phyloP scores from a whole-genome alignment of 2,797 vertebrate species.

The Lophotriccus pileatus region DNA sequence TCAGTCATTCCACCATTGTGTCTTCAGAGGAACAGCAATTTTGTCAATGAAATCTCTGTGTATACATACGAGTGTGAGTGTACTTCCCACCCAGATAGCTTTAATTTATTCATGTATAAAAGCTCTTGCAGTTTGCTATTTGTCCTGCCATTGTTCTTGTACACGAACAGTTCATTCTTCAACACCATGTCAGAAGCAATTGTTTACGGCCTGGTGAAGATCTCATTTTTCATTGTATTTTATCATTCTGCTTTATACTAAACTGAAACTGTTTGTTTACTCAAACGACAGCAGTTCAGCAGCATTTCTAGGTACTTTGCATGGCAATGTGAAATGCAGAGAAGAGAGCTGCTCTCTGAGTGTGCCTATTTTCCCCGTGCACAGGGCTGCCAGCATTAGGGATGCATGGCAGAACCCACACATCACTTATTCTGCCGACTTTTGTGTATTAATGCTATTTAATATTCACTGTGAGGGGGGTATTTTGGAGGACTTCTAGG shows the following conservation, averaged over 20 bases:
- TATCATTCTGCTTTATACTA: background rate
- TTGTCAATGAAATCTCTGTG: background rate
- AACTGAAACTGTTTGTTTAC: background rate
- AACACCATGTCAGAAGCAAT: background rate
- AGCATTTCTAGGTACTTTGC: background rate
- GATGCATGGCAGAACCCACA: background rate
- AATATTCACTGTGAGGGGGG: background rate
- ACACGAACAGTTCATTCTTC: background rate
- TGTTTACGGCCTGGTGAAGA: background rate
- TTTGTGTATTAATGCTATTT: background rate
- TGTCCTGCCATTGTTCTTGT: background rate
- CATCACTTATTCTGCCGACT: background rate
- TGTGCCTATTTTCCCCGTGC: background rate
- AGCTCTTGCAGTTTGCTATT: background rate
- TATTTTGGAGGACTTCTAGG: background rate
- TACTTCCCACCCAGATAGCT: background rate
- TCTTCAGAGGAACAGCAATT: background rate
- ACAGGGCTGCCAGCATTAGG: background rate
- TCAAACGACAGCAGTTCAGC: background rate
- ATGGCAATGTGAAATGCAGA: background rate
- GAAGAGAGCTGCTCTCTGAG: background rate
- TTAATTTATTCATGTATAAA: background rate
- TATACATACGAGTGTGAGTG: background rate
- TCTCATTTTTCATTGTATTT: background rate
- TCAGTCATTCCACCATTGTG: background rate